Evolutionary conservation across 1,140 invertebrate species (phyloP).

Genomic region (Fragariocoptes setiger): DNA sequence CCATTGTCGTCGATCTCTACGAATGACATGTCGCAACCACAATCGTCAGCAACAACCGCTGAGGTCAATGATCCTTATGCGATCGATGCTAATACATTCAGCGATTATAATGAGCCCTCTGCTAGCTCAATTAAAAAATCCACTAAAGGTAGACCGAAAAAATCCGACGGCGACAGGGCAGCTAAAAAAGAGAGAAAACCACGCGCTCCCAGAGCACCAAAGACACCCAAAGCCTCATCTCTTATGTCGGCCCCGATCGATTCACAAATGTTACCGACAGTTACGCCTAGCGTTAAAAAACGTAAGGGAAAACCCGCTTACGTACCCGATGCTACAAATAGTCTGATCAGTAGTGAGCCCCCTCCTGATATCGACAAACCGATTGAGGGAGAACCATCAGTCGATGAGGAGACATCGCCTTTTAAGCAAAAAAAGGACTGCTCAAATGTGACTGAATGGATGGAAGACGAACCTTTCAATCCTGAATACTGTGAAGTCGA

Average conservation of each 20-base stretch:
- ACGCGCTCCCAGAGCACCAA: slow-evolving; percentile 5
- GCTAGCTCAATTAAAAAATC: slow-evolving; percentile 6
- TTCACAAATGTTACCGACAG: background rate
- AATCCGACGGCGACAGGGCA: slow-evolving; percentile 5
- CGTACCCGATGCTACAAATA: background rate
- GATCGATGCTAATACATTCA: background rate
- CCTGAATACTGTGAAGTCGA: slow-evolving; percentile 95
- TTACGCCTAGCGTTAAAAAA: background rate
- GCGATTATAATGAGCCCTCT: slow-evolving; percentile 7
- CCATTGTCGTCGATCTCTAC: background rate
- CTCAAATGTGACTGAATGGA: slow-evolving; percentile 63
- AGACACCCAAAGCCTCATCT: slow-evolving; percentile 2
- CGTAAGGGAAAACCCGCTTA: background rate
- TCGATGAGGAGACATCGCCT: slow-evolving; percentile 18
- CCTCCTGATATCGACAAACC: background rate
- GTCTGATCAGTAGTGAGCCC: background rate
- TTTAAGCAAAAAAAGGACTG: slow-evolving; percentile 73
- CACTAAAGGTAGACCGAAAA: slow-evolving; percentile 9
- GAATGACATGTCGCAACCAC: background rate
- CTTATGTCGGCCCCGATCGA: background rate
- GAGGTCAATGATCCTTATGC: background rate
- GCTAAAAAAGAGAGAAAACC: slow-evolving; percentile 10
- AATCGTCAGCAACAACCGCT: background rate
- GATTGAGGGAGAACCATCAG: background rate
- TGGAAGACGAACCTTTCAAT: slow-evolving; percentile 92